Conservation (phyloP, 2,113 vertebrate species). For the Brachyhypopomus gauderio region DNA sequence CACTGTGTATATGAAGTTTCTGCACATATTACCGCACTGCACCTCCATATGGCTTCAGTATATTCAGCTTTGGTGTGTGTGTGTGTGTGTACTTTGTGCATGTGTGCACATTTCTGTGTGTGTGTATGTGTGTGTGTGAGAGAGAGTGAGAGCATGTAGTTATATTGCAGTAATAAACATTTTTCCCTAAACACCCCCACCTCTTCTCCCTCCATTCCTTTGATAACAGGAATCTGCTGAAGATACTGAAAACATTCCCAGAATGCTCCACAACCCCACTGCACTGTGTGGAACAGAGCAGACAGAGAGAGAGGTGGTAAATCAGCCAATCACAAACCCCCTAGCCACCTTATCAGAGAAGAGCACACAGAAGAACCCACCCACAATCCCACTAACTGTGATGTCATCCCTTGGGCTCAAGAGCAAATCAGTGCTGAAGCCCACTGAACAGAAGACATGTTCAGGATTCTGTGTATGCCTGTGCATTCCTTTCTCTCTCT, state of each 20-base stretch:
- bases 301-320: neutral
- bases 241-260: constrained; percentile 28
- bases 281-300: neutral
- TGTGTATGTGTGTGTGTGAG: neutral
- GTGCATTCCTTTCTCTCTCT: neutral
- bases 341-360: constrained; percentile 37
- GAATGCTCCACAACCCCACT: constrained; percentile 35
- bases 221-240: constrained; percentile 29
- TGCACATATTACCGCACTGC: neutral
- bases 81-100: constrained; percentile 31
- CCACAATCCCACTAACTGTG: constrained; percentile 45
- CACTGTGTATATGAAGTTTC: constrained; percentile 12
- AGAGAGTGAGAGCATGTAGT: constrained; percentile 20
- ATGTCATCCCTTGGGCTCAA: constrained; percentile 54
- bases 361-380: constrained; percentile 48
- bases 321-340: constrained; percentile 46
- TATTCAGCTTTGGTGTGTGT: neutral
- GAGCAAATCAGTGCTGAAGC: constrained; percentile 52
- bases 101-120: no score
- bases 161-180: constrained; percentile 10
- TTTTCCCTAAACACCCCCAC: neutral
- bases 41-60: constrained; percentile 3
- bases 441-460: constrained; percentile 32
- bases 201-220: neutral
- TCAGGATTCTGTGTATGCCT: no score